Evolutionary conservation across 2,888 invertebrate genomes (phyloP).

Genomic region (Hirudinaria manillensis): DNA sequence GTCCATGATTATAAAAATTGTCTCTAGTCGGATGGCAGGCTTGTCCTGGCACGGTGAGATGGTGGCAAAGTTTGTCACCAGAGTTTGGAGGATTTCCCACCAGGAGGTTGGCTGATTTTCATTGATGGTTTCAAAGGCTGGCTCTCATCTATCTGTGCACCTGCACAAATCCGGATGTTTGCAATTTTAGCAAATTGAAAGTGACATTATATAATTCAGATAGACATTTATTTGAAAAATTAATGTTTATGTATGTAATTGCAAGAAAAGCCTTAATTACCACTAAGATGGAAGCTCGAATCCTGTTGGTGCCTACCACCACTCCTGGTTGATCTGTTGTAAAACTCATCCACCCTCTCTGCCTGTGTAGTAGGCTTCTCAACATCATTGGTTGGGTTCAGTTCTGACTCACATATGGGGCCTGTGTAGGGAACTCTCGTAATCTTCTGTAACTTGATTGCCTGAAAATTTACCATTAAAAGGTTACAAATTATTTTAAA

Average conservation of each 20-base stretch:
- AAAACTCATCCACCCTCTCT: slow-evolving; percentile 40
- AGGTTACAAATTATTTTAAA: no score
- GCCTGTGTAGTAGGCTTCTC: slow-evolving; percentile 21
- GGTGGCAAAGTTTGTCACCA: slow-evolving; percentile 30
- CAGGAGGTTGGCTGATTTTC: slow-evolving; percentile 49
- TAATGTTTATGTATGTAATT: neutral
- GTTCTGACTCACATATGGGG: slow-evolving; percentile 41
- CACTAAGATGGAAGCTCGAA: slow-evolving; percentile 85
- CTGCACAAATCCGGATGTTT: slow-evolving; percentile 32
- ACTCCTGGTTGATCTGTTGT: slow-evolving; percentile 48
- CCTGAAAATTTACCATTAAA: slow-evolving; percentile 38
- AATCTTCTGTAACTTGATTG: slow-evolving; percentile 47
- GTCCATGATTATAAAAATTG: no score
- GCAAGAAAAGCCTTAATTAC: slow-evolving; percentile 56
- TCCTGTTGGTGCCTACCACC: slow-evolving; percentile 65
- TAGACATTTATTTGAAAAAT: neutral
- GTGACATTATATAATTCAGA: neutral
- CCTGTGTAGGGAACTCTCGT: slow-evolving; percentile 54
- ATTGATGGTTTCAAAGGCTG: slow-evolving; percentile 36
- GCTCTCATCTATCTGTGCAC: slow-evolving; percentile 38
- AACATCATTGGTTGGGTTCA: slow-evolving; percentile 33
- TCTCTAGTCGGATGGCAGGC: no score
- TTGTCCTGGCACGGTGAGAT: no score
- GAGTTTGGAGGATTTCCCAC: slow-evolving; percentile 42
- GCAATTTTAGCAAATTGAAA: no score